Evolutionary conservation across 2,113 vertebrate species (phyloP), one percentile per base, ranked within the genome.

Genomic region (Toxotes chatareus): DNA sequence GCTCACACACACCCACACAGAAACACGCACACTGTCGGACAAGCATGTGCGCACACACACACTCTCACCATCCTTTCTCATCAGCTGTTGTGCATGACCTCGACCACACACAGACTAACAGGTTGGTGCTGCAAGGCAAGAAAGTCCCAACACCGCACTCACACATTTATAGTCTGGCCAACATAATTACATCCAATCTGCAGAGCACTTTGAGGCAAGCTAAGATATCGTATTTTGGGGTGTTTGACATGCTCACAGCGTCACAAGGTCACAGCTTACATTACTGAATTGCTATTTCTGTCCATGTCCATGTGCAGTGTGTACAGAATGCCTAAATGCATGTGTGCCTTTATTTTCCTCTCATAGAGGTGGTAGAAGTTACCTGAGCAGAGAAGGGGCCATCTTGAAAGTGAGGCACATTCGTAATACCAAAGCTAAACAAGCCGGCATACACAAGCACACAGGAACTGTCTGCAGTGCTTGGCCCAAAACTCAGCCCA

Each of bases 91-190:
- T 75, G 63, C 42, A 59, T 68, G 82, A 90, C 80, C 80, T 77
- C 66, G 81, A 88, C 84, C 85, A 86, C 84, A 89, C 89, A 82
- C 80, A 80, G 61, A 89, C 78, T 72, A 85, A 79, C 63, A 51
- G 62, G 49, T 68, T 71, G 72, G 64, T 66, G 80, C 84, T 78
- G 76, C 53, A 23, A 74, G 76, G 84, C 78, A 86, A 85, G 71
- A 83, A 84, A 84, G 75, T 86, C 83, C 72, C 80, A 56, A 36
- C 76, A 65, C 47, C 17, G 36, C 62, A 63, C 71, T 61, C 27
- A 51, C 62, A 82, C 51, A 42, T 34, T 68, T 64, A 66, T 57
- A 40, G 47, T 19, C 68, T 40, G n/a, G 27, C 68, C 67, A 57
- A 63, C 44, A 76, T 64, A 86, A 85, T 76, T 81, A 65, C 19